phyloP scores from a whole-genome alignment of 2,113 vertebrate species.

The Anhinga rufa region DNA sequence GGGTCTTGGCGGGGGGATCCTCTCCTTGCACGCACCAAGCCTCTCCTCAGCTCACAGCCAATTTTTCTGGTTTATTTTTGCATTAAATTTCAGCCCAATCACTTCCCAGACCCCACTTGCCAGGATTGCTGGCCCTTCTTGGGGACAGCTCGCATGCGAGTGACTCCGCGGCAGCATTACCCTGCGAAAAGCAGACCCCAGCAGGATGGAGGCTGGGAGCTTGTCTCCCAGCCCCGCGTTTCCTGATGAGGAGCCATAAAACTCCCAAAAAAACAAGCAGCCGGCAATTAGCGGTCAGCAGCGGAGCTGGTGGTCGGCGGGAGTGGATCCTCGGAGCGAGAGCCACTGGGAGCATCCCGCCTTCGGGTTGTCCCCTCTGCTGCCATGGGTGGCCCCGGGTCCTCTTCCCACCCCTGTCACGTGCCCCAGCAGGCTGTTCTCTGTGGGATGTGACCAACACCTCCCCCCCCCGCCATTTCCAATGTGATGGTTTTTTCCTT shows the following conservation, averaged over 20 bases:
- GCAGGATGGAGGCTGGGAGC: neutral
- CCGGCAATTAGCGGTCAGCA: neutral
- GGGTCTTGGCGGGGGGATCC: neutral
- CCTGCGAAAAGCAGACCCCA: neutral
- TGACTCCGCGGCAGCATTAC: accelerated
- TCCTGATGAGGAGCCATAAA: neutral
- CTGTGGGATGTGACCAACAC: neutral
- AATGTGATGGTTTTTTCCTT: neutral
- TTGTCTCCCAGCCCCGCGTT: neutral
- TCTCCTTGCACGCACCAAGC: neutral
- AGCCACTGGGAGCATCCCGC: neutral
- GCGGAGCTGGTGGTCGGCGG: neutral
- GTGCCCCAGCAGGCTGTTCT: neutral
- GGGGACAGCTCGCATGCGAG: neutral
- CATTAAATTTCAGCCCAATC: neutral
- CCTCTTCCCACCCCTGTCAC: neutral
- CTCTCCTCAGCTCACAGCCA: neutral
- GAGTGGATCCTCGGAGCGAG: neutral
- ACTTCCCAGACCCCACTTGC: neutral
- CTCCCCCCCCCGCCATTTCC: neutral
- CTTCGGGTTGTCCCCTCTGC: neutral
- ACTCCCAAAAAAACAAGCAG: neutral
- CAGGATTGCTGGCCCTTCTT: neutral
- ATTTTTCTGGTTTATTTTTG: neutral
- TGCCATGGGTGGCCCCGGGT: neutral